Evolutionary conservation across 2,113 vertebrate species (phyloP).

Genomic region (Corapipo altera): DNA sequence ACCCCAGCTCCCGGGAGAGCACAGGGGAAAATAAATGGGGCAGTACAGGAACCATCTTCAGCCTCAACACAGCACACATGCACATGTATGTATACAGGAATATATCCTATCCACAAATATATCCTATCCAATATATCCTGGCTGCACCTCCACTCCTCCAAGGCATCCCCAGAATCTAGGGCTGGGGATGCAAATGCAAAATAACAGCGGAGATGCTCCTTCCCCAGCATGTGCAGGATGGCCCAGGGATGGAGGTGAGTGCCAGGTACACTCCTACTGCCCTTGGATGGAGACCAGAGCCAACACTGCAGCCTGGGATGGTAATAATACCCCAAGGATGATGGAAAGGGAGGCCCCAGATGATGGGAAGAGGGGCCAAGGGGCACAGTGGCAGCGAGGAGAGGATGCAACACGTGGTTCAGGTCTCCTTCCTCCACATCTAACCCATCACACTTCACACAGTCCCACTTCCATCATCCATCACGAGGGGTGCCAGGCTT

Average conservation of each 20-base stretch:
- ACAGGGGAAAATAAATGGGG: neutral
- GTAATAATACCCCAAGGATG: neutral
- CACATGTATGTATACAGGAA: fast-evolving
- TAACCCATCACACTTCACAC: fast-evolving
- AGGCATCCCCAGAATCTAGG: neutral
- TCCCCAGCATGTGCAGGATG: fast-evolving
- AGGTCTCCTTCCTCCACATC: neutral
- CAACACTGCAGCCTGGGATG: fast-evolving
- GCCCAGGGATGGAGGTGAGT: fast-evolving
- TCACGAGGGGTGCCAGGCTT: fast-evolving
- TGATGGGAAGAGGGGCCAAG: neutral
- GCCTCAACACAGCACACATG: neutral
- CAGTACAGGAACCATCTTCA: neutral
- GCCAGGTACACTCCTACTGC: neutral
- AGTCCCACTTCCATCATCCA: neutral
- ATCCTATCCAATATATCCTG: neutral
- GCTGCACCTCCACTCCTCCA: fast-evolving
- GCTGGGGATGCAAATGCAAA: neutral
- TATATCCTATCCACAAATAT: neutral
- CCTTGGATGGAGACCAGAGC: neutral
- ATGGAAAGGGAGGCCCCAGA: neutral
- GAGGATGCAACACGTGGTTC: neutral
- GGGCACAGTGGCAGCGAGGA: neutral
- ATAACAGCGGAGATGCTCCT: neutral
- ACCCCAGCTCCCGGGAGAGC: neutral